These are phyloP conservation scores for Lycopodina hypogea DNA, from an alignment of 37 sponge, comb jelly and placozoan genomes.

Conservation along the genomic window DNA sequence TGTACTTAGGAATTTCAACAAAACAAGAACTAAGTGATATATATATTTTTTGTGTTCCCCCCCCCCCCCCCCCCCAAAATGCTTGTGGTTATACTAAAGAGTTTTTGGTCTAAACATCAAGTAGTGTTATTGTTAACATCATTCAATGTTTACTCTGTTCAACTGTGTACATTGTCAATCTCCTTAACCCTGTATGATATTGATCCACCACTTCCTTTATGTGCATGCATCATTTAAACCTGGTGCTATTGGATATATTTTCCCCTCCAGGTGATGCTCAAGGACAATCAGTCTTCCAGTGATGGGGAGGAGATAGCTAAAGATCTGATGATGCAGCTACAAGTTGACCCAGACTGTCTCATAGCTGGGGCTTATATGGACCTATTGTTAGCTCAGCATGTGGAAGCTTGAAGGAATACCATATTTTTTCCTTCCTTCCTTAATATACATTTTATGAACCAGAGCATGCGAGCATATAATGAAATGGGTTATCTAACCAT, in stretches of 20 bases:
- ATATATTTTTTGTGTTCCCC: no score
- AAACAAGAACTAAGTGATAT: no score
- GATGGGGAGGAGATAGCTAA: slow-evolving; percentile 68
- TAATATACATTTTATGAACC: neutral
- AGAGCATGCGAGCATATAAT: neutral
- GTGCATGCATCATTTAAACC: no score
- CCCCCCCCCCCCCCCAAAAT: no score
- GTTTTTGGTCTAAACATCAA: no score
- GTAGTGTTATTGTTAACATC: neutral
- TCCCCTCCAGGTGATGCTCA: slow-evolving; percentile 66
- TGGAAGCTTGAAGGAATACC: neutral
- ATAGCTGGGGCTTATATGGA: slow-evolving; percentile 72
- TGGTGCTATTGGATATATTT: no score
- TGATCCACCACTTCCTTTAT: no score
- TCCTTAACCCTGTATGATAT: neutral
- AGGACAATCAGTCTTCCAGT: slow-evolving; percentile 24
- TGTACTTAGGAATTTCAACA: no score
- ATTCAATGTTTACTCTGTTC: neutral
- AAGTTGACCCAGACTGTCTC: slow-evolving; percentile 30
- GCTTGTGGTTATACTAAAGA: no score
- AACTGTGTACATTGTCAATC: neutral
- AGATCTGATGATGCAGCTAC: slow-evolving; percentile 60
- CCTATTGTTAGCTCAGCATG: slow-evolving; percentile 25
- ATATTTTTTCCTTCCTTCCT: neutral
- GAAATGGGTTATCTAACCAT: no score